Percentiles rank a stretch among this genome's conserved stretches.
phyloP scores from a whole-genome alignment of 2,797 vertebrate genomes.

The Cynopterus sphinx region DNA sequence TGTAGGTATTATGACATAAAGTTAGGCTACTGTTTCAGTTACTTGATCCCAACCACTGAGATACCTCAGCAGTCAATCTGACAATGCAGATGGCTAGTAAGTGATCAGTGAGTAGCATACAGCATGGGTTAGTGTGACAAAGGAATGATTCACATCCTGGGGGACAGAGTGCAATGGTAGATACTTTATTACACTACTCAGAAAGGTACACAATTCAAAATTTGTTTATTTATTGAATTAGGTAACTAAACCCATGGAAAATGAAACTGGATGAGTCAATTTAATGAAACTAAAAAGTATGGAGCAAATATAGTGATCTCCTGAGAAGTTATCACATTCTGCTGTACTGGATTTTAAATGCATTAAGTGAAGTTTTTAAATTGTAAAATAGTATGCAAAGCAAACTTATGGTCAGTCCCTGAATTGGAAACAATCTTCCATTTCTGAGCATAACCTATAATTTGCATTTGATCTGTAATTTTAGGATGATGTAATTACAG shows the following conservation, averaged over 20 bases:
- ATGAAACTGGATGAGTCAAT: background rate
- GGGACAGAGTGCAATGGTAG: background rate
- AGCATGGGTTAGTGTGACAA: background rate
- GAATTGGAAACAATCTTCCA: background rate
- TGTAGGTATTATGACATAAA: background rate
- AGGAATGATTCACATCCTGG: background rate
- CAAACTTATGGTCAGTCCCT: background rate
- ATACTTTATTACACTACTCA: background rate
- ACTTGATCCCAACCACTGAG: background rate
- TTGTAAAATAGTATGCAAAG: background rate
- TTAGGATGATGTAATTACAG: conserved; percentile 7
- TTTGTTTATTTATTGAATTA: background rate
- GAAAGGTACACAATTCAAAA: background rate
- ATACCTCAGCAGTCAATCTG: background rate
- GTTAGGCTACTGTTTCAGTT: background rate
- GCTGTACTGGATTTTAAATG: background rate
- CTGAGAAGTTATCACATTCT: background rate
- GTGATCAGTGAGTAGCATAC: background rate
- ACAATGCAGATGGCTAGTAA: background rate
- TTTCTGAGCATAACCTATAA: conserved; percentile 30
- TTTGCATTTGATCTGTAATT: conserved; percentile 60
- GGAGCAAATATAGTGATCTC: background rate
- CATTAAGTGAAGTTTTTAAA: background rate
- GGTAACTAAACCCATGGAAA: background rate
- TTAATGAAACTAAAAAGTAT: background rate